Base-by-base conservation (phyloP, 2,113 vertebrate genomes). In the Urocolius indicus region DNA sequence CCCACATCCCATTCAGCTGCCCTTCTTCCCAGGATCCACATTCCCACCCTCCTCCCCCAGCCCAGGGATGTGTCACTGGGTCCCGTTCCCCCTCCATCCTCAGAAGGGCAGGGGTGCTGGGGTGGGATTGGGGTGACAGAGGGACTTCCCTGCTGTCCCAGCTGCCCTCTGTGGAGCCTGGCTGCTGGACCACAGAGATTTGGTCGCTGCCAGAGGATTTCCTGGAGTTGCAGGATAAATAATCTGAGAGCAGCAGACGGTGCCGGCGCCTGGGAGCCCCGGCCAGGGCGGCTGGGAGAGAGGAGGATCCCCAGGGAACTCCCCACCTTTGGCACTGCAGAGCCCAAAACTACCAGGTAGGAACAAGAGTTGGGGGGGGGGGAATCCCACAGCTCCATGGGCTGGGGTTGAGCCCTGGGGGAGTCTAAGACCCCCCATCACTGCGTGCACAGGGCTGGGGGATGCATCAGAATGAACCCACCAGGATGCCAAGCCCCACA, bases 11-110 rank as follows among this genome's bases (percentile, higher is more conserved):
- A 43, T 8, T 27, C 0, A 5, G 34, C 22, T 30, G 23, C 23
- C 54, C 46, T 55, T 21, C 55, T 32, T 32, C 30, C 19, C 18
- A 6, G 54, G 17, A 57, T 32, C 17, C 54, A 41, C 38, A 12
- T 41, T 41, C 23, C 34, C 13, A 10, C 13, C 4, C 4, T 9
- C 9, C 12, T 10, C 16, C 17, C 2, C 62, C 38, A n/a, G 7
- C 8, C n/a, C 0, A 0, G 13, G 34, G 54, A 5, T 0, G 23
- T 54, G 13, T 1, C 6, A 6, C 19, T 4, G 6, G 8, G 51
- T 26, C 6, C 41, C 0, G 0, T 8, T 26, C 29, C 54, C 45
- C 32, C 27, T 22, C 51, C 32, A 23, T 19, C 30, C 19, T 9
- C 7, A 46, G 32, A 14, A 41, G n/a, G 1, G 22, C 16, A 7